Evolutionary conservation across 1,140 invertebrate species (phyloP), one percentile per base, ranked within the genome.

Genomic region (Eriocheir sinensis): DNA sequence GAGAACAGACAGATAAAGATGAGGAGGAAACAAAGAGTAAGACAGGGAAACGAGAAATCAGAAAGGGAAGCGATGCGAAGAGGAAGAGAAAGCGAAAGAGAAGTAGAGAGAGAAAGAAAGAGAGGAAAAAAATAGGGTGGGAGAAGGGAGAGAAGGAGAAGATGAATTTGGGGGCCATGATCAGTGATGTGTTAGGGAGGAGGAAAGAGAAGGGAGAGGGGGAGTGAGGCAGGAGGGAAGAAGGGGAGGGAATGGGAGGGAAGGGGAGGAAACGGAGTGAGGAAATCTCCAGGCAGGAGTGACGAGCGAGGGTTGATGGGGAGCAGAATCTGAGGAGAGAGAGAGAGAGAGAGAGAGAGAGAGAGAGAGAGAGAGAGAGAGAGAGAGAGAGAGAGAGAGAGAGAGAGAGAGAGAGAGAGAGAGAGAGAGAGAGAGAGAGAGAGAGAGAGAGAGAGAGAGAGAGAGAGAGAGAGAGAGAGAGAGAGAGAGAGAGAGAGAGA

Each of bases 371-470:
- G 34, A 27, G 40, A 36, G 80, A 36, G n/a, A 36, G n/a, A 36
- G 34, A 36, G 80, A 30, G 80, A 81, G 34, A 81, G 80, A 81
- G n/a, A 81, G 80, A 30, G 34, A 81, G 80, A 81, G 34, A 36
- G n/a, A 36, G n/a, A 36, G 34, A 81, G n/a, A 81, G 34, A 81
- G 80, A 30, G 80, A 81, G n/a, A 30, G 34, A 30, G 80, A n/a
- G n/a, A 81, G 80, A 81, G 80, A 30, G 80, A 81, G 80, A 36
- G 80, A 81, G 34, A 36, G 80, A 36, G 80, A 36, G n/a, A 36
- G n/a, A 36, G 34, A 27, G 27, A 8, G 27, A 27, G 8, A 27
- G 8, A 27, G 34, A 36, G 80, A 36, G 34, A 81, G 34, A 81
- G 34, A 81, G n/a, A 81, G n/a, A 36, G 34, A 36, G 80, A 36